Percentiles rank a stretch among this genome's conserved stretches.
Conservation (phyloP, 2,113 vertebrate species). For the Bucco capensis region DNA sequence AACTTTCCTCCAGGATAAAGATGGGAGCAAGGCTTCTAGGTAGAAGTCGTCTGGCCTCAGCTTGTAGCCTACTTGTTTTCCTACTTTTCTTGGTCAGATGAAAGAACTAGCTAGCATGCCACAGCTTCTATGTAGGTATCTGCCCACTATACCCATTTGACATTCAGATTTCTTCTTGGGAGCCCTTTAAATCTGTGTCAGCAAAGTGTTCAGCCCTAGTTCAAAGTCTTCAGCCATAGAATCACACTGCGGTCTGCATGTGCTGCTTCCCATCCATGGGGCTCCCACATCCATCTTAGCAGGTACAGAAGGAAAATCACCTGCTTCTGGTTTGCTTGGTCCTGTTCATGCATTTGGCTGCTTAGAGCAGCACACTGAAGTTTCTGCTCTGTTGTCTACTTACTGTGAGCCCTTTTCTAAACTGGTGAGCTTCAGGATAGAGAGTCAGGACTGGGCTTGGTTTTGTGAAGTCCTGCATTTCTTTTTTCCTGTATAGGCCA, state of each 20-base stretch:
- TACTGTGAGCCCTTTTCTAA: neutral
- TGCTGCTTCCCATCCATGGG: neutral
- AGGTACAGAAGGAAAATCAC: neutral
- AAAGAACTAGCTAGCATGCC: neutral
- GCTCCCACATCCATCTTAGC: neutral
- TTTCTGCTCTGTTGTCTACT: neutral
- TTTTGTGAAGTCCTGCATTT: neutral
- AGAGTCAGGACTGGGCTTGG: neutral
- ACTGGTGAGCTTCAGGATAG: neutral
- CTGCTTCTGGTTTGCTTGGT: neutral
- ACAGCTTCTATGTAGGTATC: neutral
- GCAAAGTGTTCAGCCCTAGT: neutral
- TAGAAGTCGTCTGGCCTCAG: neutral
- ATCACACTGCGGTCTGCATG: accelerated
- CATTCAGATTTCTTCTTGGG: neutral
- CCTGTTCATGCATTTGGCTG: neutral
- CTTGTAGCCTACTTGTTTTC: neutral
- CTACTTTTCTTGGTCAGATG: neutral
- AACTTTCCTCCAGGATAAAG: neutral
- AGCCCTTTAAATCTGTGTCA: neutral
- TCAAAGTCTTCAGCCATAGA: neutral
- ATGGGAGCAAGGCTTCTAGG: neutral
- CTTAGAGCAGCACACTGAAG: neutral
- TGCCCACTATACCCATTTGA: neutral
- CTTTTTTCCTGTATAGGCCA: neutral